Evolutionary conservation across 2,888 invertebrate species (phyloP).

Genomic region (Ischnura elegans): DNA sequence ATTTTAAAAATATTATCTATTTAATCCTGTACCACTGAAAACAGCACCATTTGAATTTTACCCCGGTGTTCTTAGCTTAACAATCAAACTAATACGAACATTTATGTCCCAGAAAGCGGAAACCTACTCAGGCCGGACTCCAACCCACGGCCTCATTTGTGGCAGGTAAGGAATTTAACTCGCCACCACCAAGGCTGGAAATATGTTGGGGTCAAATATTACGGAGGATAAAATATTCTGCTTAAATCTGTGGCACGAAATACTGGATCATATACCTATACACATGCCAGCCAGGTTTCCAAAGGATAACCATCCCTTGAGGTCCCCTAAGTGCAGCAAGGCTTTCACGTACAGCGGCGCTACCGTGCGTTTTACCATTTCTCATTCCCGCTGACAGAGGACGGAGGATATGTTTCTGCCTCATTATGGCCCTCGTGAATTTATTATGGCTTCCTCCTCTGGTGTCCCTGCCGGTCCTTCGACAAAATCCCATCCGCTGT

Average conservation of each 20-base stretch:
- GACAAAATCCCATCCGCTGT: background rate
- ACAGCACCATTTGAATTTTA: too few species aligned
- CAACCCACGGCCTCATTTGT: too few species aligned
- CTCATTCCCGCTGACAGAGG: background rate
- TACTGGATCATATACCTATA: background rate
- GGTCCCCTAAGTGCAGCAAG: constrained; percentile 11
- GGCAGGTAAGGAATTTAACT: too few species aligned
- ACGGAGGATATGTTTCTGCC: background rate
- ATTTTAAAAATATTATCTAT: too few species aligned
- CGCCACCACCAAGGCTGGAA: too few species aligned
- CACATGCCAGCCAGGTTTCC: too few species aligned
- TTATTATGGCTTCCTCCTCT: constrained; percentile 4
- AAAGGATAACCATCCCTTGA: background rate
- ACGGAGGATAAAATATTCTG: background rate
- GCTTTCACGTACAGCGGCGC: background rate
- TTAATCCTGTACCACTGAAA: too few species aligned
- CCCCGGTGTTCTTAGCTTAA: too few species aligned
- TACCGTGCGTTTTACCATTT: background rate
- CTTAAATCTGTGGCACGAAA: background rate
- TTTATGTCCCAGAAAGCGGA: too few species aligned
- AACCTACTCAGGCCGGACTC: too few species aligned
- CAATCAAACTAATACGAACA: too few species aligned
- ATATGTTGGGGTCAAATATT: too few species aligned
- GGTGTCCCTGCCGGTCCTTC: background rate
- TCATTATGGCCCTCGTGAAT: constrained; percentile 15